Percentiles rank a stretch among this genome's conserved stretches.
Evolutionary conservation across 2,113 vertebrate species (phyloP).

Genomic region (Cichladusa arquata): DNA sequence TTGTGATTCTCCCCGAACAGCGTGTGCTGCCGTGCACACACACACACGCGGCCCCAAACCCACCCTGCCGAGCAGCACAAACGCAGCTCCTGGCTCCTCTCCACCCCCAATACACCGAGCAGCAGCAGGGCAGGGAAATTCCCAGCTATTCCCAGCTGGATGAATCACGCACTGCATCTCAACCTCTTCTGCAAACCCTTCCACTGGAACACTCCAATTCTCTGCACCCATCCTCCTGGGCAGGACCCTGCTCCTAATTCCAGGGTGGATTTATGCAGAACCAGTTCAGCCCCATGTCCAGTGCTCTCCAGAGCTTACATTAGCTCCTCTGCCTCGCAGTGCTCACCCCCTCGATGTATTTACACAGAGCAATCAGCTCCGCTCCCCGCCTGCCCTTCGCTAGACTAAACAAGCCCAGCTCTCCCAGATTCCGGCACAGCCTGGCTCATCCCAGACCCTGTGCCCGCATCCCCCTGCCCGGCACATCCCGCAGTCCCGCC

Average conservation of each 20-base stretch:
- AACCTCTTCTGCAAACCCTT: not conserved
- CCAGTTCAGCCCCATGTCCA: not conserved
- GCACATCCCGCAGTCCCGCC: not conserved
- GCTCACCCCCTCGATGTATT: constrained; percentile 46
- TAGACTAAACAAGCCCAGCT: constrained; percentile 56
- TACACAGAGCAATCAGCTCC: not conserved
- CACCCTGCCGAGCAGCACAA: rapidly evolving
- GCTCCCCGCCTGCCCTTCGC: constrained; percentile 9
- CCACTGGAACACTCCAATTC: not conserved
- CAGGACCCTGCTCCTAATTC: not conserved
- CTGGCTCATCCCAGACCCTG: not conserved
- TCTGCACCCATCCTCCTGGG: not conserved
- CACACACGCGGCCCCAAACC: not conserved
- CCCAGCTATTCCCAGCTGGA: not conserved
- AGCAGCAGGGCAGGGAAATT: not conserved
- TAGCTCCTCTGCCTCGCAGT: not conserved
- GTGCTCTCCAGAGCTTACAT: constrained; percentile 1
- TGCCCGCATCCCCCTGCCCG: not conserved
- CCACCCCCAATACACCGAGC: rapidly evolving
- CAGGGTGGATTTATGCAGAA: not conserved
- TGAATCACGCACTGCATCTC: not conserved
- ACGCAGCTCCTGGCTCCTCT: not conserved
- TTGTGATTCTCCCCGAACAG: not conserved
- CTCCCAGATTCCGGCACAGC: not conserved
- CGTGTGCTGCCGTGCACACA: not conserved